These are phyloP conservation scores for Pollimyrus isidori DNA, from an alignment of 2,113 vertebrate genomes.

Conservation along the genomic window DNA sequence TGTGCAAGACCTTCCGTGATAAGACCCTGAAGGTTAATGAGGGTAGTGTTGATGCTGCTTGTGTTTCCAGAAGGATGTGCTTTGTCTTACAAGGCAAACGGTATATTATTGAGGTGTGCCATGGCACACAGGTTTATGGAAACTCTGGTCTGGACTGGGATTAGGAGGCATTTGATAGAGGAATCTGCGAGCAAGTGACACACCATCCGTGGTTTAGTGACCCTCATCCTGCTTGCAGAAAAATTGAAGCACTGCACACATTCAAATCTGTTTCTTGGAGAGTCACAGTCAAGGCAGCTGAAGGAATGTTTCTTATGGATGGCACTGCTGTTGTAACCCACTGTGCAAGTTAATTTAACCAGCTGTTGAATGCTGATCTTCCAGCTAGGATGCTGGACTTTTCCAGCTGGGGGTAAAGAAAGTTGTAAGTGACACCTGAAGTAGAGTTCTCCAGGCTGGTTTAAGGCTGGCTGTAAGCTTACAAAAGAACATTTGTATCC, in stretches of 20 bases:
- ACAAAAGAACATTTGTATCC: too few species aligned
- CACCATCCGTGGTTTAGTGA: neutral
- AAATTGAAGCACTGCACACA: neutral
- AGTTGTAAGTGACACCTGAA: too few species aligned
- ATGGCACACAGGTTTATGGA: neutral
- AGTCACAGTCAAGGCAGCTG: neutral
- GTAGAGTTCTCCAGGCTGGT: too few species aligned
- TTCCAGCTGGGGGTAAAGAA: too few species aligned
- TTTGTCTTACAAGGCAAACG: neutral
- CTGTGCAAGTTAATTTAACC: too few species aligned
- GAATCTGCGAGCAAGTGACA: neutral
- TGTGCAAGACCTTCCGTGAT: neutral
- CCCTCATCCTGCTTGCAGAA: neutral
- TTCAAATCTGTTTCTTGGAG: neutral
- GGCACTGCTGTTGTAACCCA: too few species aligned
- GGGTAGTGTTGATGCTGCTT: neutral
- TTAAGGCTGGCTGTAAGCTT: too few species aligned
- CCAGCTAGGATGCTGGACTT: too few species aligned
- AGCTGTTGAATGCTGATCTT: too few species aligned
- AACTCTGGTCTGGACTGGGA: neutral
- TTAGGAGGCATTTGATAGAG: neutral
- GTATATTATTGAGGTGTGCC: neutral
- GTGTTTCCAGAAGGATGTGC: neutral
- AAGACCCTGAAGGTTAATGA: neutral
- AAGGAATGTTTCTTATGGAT: too few species aligned